Evolutionary conservation across 2,113 vertebrate species (phyloP), one percentile per base, ranked within the genome.

Genomic region (Bubo blakistoni): DNA sequence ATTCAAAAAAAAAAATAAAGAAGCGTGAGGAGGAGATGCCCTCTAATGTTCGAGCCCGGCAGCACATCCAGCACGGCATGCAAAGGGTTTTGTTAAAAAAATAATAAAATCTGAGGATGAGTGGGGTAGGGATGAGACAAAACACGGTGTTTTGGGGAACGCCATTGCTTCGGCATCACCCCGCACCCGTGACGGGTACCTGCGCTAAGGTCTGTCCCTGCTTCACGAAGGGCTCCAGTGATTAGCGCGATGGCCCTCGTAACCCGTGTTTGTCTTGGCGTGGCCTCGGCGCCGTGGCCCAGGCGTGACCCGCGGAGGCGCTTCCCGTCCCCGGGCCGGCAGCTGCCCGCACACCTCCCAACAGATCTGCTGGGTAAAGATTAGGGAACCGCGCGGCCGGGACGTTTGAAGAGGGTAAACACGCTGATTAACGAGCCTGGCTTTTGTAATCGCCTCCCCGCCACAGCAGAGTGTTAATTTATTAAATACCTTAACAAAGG

Each of bases 401-500:
- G 82, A 88, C 32, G 52, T 88, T 76, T 91, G 95, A 83, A 93
- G 93, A 95, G 90, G 78, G 92, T 77, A 86, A 97, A 81, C 78
- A 94, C 12, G 36, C 91, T 70, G 93, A 94, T 86, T 54, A 96
- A 95, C 44, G 51, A 94, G 90, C 92, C 88, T 69, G 92, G 90
- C 88, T 96, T 96, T 92, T 97, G 95, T 96, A 96, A 97, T 85
- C 79, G n/a, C 84, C 93, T 89, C 84, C 92, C 90, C 21, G 44
- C 77, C 78, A 66, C 76, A 58, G 84, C 92, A 57, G 72, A 96
- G 96, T 79, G 49, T 83, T 87, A 95, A 97, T 97, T 97, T 96
- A 97, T 95, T 97, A 97, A 97, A 97, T 62, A 91, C 95, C 92
- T 96, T 92, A 92, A 97, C 96, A 96, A 97, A 98, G 96, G 92